Conservation (phyloP, 2,888 invertebrate species). For the Copidosoma aretas region DNA sequence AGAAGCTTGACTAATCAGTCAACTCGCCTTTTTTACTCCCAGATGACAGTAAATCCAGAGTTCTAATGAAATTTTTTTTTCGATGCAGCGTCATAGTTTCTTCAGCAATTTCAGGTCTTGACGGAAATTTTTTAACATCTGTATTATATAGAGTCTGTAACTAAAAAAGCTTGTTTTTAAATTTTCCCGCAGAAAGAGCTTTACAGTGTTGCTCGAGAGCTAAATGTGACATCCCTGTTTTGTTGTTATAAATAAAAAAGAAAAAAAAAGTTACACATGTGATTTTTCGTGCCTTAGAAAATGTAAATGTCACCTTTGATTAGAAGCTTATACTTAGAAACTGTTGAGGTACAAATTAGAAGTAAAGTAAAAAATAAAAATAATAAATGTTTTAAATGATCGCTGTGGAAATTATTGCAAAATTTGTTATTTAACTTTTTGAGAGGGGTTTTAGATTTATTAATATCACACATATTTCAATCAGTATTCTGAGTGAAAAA, state of each 20-base stretch:
- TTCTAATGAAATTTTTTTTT: too few species aligned
- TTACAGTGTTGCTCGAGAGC: slow-evolving; percentile 5
- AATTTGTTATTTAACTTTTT: not conserved
- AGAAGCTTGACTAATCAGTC: too few species aligned
- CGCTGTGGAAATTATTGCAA: not conserved
- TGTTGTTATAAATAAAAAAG: slow-evolving; percentile 30
- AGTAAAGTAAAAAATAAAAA: slow-evolving; percentile 2
- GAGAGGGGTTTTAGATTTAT: not conserved
- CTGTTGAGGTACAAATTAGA: not conserved
- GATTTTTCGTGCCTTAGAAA: not conserved
- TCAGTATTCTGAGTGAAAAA: slow-evolving; percentile 13
- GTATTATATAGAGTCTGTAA: too few species aligned
- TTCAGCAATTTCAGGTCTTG: too few species aligned
- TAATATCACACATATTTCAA: not conserved
- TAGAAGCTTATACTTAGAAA: not conserved
- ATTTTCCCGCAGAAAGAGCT: slow-evolving; percentile 8
- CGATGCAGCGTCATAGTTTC: too few species aligned
- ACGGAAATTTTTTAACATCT: too few species aligned
- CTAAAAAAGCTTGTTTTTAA: too few species aligned
- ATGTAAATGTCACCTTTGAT: slow-evolving; percentile 34
- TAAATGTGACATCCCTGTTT: slow-evolving; percentile 31
- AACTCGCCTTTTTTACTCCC: too few species aligned
- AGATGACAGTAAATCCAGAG: too few species aligned
- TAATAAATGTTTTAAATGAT: slow-evolving; percentile 3
- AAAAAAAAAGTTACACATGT: slow-evolving; percentile 6